phyloP scores from a whole-genome alignment of 2,888 invertebrate species.

The Eupithecia pulchellata region DNA sequence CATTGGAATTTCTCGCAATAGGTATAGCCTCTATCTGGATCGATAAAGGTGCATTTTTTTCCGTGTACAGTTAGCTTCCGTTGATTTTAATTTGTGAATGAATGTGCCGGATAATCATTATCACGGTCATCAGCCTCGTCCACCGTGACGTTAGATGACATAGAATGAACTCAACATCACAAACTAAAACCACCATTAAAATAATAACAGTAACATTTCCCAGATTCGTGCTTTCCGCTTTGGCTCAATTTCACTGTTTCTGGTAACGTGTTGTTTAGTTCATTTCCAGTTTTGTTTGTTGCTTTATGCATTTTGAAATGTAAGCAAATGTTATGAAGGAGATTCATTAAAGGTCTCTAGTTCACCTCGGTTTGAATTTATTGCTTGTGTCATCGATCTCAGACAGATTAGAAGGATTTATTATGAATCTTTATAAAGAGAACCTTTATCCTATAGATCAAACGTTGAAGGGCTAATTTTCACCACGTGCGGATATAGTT shows the following conservation, averaged over 20 bases:
- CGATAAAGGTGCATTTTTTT: slow-evolving; percentile 46
- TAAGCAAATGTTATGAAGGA: slow-evolving; percentile 23
- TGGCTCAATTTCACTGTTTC: slow-evolving; percentile 41
- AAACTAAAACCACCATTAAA: slow-evolving; percentile 37
- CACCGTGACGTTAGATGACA: slow-evolving; percentile 73
- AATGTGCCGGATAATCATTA: slow-evolving; percentile 59
- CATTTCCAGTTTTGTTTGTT: slow-evolving; percentile 27
- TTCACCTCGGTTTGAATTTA: slow-evolving; percentile 43
- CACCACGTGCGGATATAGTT: slow-evolving; percentile 50
- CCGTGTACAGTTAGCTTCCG: slow-evolving; percentile 62
- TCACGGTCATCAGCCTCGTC: slow-evolving; percentile 60
- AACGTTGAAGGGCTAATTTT: slow-evolving; percentile 61
- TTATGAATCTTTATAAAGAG: slow-evolving; percentile 50
- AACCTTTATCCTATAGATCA: slow-evolving; percentile 61
- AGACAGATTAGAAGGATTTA: slow-evolving; percentile 57
- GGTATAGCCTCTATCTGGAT: slow-evolving; percentile 33
- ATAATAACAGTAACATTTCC: slow-evolving; percentile 36
- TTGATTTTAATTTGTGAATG: slow-evolving; percentile 63
- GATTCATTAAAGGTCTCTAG: slow-evolving; percentile 36
- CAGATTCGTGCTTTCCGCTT: slow-evolving; percentile 42
- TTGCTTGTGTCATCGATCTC: slow-evolving; percentile 52
- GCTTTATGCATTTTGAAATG: slow-evolving; percentile 29
- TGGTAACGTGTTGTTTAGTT: slow-evolving; percentile 43
- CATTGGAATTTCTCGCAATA: slow-evolving; percentile 46
- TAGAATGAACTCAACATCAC: slow-evolving; percentile 37